Base-by-base conservation (phyloP, 92 coral and sea anemone species). In the Pocillopora meandrina region DNA sequence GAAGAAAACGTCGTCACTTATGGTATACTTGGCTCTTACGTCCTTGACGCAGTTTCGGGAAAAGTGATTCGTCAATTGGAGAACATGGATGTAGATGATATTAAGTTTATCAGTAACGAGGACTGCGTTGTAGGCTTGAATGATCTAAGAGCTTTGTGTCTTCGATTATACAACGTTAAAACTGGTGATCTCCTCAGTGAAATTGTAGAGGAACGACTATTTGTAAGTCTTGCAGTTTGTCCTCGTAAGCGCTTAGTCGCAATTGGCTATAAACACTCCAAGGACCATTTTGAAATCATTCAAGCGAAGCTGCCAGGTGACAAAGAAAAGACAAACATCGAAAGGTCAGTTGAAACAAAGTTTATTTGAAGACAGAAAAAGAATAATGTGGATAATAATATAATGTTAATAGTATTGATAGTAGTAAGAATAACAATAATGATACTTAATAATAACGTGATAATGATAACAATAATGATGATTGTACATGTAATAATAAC, bases 161-260 rank as follows among this genome's bases (percentile, higher is more conserved):
- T 76, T 61, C 57, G 17, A 12, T 11, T 76, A 56, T 76, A 26
- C 12, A 61, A 76, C 9, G 58, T 76, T 26, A 76, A 76, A 9
- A 34, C 81, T 58, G 68, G 68, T 75, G 68, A 75, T n/a, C 57
- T 75, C 3, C 80, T 75, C 0, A 75, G 52, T 75, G 70, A 16
- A 16, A 60, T 76, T 12, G 56, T 10, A 0, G 13, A 12, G 21
- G 70, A 76, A 76, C 13, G 56, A 8, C 0, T 0, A 34, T 33
- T 76, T 23, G 0, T 0, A 67, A 15, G 71, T 61, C 60, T 76
- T 33, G 58, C 81, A 61, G 81, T 68, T 20, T 61, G 71, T 33
- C 81, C 57, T 61, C 18, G 56, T 34, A 36, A 35, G 56, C 70
- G 69, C 12, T 23, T 76, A 0, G 4, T 76, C 58, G 71, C 80